These are phyloP conservation scores for Anticlea derivata DNA, from an alignment of 2,888 invertebrate species.

Conservation along the genomic window DNA sequence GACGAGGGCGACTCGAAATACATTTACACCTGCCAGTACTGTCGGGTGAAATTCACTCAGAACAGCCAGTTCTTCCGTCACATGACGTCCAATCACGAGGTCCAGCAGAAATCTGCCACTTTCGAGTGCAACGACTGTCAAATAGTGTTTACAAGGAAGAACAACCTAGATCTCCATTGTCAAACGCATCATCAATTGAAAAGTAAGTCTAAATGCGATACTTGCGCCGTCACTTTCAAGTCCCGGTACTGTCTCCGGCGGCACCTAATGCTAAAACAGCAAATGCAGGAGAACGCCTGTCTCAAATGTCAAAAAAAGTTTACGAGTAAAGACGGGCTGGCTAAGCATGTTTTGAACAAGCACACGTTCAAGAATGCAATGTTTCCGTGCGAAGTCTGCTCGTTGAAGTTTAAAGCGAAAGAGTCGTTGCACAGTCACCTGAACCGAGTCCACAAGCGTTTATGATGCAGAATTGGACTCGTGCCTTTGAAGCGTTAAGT, in stretches of 20 bases:
- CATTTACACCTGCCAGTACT: constrained; percentile 73
- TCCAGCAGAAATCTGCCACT: constrained; percentile 65
- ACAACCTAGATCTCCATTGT: constrained; percentile 64
- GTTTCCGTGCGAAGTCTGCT: constrained; percentile 69
- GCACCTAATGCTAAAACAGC: constrained; percentile 70
- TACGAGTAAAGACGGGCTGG: constrained; percentile 58
- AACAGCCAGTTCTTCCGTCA: constrained; percentile 77
- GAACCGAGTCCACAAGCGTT: constrained; percentile 68
- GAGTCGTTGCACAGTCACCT: constrained; percentile 65
- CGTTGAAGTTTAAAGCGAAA: constrained; percentile 69
- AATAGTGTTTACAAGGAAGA: constrained; percentile 67
- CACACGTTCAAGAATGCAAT: constrained; percentile 68
- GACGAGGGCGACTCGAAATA: constrained; percentile 63
- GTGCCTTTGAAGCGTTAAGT: background rate
- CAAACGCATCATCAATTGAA: constrained; percentile 66
- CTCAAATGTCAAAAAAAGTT: constrained; percentile 74
- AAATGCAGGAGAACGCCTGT: constrained; percentile 68
- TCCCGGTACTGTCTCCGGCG: constrained; percentile 72
- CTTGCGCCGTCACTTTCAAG: constrained; percentile 73
- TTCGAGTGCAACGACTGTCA: constrained; percentile 74
- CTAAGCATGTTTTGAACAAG: constrained; percentile 68
- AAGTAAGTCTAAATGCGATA: constrained; percentile 71
- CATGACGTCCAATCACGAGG: constrained; percentile 73
- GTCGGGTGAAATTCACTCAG: constrained; percentile 70
- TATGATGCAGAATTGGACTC: constrained; percentile 57